A percentile compares a stretch with the other conserved stretches of the same genome.
phyloP scores from a whole-genome alignment of 2,113 vertebrate genomes.

The Gobiocypris rarus region DNA sequence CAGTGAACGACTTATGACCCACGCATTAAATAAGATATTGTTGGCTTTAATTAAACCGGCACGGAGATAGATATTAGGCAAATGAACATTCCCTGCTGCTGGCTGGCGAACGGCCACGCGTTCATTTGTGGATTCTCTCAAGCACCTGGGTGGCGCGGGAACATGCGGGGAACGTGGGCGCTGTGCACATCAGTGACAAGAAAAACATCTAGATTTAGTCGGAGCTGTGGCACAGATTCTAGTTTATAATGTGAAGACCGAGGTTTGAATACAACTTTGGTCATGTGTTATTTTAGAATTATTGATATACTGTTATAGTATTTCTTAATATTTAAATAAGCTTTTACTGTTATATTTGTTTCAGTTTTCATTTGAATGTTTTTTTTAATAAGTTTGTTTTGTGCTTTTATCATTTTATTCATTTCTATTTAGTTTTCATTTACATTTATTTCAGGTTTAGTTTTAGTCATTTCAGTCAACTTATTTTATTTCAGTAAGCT shows the following conservation, averaged over 20 bases:
- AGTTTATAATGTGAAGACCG: background rate
- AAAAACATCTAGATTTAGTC: conserved; percentile 20
- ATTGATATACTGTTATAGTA: background rate
- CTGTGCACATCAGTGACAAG: conserved; percentile 21
- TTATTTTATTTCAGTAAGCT: background rate
- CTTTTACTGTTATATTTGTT: background rate
- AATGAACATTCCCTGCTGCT: background rate
- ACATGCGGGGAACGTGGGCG: background rate
- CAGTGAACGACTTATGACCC: background rate
- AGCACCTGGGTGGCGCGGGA: background rate
- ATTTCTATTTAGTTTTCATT: background rate
- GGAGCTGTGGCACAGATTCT: background rate
- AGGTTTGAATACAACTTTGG: background rate
- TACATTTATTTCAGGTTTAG: background rate
- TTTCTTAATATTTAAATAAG: background rate
- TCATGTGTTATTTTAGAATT: background rate
- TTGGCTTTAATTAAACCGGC: conserved; percentile 45
- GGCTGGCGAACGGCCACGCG: conserved; percentile 5
- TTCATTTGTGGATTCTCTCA: background rate
- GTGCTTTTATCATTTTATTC: background rate
- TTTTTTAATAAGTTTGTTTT: too few relatives aligned
- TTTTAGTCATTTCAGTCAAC: background rate
- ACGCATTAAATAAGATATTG: conserved; percentile 35
- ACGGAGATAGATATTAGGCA: conserved; percentile 26
- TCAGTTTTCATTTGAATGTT: background rate